A percentile compares a stretch with the other conserved stretches of the same genome.
phyloP scores from a whole-genome alignment of 2,797 vertebrate genomes.

The Glyptemys insculpta region DNA sequence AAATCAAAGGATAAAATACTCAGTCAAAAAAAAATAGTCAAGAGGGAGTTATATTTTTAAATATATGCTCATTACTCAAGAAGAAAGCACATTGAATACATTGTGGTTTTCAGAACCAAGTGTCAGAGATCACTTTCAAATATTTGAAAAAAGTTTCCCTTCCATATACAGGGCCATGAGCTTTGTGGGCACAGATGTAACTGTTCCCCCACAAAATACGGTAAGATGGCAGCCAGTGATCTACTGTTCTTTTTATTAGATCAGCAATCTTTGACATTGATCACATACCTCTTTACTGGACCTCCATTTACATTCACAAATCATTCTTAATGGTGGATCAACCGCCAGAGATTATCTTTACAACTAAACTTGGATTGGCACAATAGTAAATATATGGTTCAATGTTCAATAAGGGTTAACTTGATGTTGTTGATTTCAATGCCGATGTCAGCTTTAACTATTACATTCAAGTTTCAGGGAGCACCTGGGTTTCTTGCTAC shows the following conservation, averaged over 20 bases:
- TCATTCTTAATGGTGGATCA: neutral
- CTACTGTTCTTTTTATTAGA: rapidly evolving
- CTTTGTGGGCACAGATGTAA: conserved; percentile 25
- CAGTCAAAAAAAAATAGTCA: neutral
- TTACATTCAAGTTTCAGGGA: neutral
- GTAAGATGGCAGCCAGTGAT: neutral
- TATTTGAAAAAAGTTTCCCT: neutral
- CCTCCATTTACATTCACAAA: neutral
- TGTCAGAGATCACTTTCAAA: neutral
- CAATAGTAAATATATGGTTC: neutral
- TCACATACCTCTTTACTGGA: neutral
- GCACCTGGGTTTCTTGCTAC: neutral
- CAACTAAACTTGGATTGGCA: neutral
- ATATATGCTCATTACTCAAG: neutral
- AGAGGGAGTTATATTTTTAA: neutral
- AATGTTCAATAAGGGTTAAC: rapidly evolving
- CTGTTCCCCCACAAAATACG: neutral
- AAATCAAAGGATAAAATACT: neutral
- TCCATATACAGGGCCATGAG: neutral
- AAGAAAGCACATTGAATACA: neutral
- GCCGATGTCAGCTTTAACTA: neutral
- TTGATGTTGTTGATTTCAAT: rapidly evolving
- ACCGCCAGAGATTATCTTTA: neutral
- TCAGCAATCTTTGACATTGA: neutral
- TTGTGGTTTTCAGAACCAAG: neutral